Percentiles rank a stretch among this genome's conserved stretches.
phyloP scores from a whole-genome alignment of 2,113 vertebrate genomes.

The Cyanoliseus patagonus region DNA sequence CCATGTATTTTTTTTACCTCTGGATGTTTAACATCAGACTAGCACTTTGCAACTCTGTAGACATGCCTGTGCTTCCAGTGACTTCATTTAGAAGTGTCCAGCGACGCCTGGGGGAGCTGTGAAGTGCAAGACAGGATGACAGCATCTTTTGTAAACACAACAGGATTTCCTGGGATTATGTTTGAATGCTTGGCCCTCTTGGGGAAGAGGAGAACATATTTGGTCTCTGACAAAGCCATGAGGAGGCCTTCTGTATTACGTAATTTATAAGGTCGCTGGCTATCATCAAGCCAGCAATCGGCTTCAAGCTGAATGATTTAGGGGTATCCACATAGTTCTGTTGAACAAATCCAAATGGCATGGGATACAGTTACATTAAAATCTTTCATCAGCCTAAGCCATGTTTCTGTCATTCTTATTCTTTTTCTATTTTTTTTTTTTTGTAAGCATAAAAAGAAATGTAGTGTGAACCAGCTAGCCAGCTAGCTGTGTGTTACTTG shows the following conservation, averaged over 20 bases:
- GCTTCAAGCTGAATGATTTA: neutral
- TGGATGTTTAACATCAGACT: neutral
- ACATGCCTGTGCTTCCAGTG: neutral
- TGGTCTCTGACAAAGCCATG: neutral
- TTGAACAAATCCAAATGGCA: neutral
- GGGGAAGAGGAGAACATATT: neutral
- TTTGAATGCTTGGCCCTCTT: neutral
- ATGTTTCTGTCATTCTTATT: neutral
- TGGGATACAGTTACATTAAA: neutral
- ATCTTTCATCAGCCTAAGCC: neutral
- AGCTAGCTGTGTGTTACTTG: neutral
- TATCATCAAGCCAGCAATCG: neutral
- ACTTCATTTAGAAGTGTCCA: neutral
- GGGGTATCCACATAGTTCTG: neutral
- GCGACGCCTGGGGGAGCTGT: neutral
- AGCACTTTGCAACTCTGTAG: neutral
- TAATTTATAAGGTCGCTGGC: neutral
- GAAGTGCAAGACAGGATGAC: neutral
- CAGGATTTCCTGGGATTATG: slow-evolving; percentile 53
- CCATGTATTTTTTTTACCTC: neutral
- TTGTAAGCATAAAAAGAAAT: neutral
- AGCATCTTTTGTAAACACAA: slow-evolving; percentile 23
- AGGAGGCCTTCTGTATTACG: neutral
- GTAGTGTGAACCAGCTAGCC: neutral
- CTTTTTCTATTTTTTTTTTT: neutral